Evolutionary conservation across 2,888 invertebrate species (phyloP), one percentile per base, ranked within the genome.

Genomic region (Falcaria lacertinaria): DNA sequence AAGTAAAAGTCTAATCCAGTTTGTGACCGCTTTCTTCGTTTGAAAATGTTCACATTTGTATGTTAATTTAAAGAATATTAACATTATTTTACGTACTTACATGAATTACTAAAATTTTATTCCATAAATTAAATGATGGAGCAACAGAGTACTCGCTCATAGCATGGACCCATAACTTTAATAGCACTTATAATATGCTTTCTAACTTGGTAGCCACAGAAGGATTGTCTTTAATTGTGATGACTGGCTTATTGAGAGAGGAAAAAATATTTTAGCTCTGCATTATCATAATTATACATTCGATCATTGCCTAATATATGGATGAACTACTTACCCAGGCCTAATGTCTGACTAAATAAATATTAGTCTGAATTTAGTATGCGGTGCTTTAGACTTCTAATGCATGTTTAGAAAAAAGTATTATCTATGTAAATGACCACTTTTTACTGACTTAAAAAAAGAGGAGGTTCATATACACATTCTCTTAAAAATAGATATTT

Each of bases 251-350:
- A 60, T 64, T 69, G 66, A 64, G 61, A 50, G 60, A 61, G 67
- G 57, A 74, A 80, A 79, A 77, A 64, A 73, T 71, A 68, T 80
- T 80, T 80, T 74, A 74, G 74, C 64, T 66, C 64, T 64, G 64
- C 80, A 84, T 84, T 83, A 84, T 74, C 62, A 80, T 85, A 85
- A 85, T 85, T 82, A 83, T 69, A 80, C 60, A 74, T 73, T 70
- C 59, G 61, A 63, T 47, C 63, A 68, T 52, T 63, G 69, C 62
- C 67, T 74, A 68, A 70, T 64, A 62, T 63, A 56, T 57, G 22
- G 15, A 55, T 51, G 53, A 56, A 54, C 55, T 59, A 64, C 61
- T 61, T 57, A 56, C 57, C n/a, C n/a, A 57, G 51, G 53, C 59
- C 50, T 52, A 48, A 56, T 57, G 54, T 54, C 54, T 58, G 50